Evolutionary conservation across 1,140 invertebrate species (phyloP), one percentile per base, ranked within the genome.

Genomic region (Apolygus lucorum): DNA sequence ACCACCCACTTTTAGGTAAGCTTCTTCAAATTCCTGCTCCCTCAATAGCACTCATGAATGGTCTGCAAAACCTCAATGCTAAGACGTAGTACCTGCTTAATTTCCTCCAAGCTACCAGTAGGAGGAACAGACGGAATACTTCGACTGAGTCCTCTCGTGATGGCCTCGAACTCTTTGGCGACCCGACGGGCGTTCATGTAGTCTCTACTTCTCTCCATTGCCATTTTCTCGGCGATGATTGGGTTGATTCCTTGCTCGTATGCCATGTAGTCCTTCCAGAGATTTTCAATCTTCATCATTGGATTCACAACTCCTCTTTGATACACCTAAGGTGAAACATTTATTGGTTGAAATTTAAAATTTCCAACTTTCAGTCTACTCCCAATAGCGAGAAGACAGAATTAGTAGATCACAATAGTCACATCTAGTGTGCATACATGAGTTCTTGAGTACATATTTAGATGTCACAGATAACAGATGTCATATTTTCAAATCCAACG

Each of bases 161-260:
- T 88, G 0, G 90, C 91, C 81, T 99, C 97, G 75, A 98, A 84
- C 79, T 98, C 96, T 79, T 98, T 98, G 13, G 94, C 91, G n/a
- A 98, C 96, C 34, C 95, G 82, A 49, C 94, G 81, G 0, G 96
- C 95, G 81, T 98, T 98, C 93, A 98, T 98, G 77, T 99, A 98
- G 74, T 99, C 97, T 62, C 94, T 83, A 25, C 90, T 92, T 66
- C 91, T 77, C 76, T 96, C 94, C 76, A 91, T 90, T 34, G 90
- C 91, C 88, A 96, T 93, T 77, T 95, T 91, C 76, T 96, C 94
- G 0, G 92, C 95, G 75, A 99, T 96, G 70, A 98, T 94, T 29
- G 92, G 90, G 83, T 99, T 99, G 54, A 99, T 97, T 73, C 90
- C 90, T 82, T 98, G 89, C 76, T 96, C 92, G 75, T 94, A 93